Evolutionary conservation across 92 coral and sea anemone genomes (phyloP).

Genomic region (Ricordea florida): DNA sequence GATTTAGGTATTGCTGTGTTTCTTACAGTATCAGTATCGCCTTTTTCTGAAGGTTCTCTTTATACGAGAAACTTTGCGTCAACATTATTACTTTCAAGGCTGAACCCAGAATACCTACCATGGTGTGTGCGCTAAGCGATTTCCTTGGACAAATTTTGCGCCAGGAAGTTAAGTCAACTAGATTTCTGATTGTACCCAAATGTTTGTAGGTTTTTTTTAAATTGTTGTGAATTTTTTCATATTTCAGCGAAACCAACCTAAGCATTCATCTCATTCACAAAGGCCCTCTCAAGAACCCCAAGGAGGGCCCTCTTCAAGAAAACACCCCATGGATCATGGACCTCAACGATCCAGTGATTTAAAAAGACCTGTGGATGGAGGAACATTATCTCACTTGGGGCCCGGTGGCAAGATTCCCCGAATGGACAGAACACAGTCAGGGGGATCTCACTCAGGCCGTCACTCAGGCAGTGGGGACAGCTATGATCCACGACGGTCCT

Average conservation of each 20-base stretch:
- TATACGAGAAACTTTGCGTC: too few relatives aligned
- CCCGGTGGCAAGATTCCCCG: constrained; percentile 82
- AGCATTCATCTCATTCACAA: constrained; percentile 32
- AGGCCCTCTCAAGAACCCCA: constrained; percentile 10
- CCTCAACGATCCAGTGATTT: constrained; percentile 76
- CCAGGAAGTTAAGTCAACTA: too few relatives aligned
- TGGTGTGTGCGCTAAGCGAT: too few relatives aligned
- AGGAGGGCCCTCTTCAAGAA: constrained; percentile 31
- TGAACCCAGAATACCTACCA: too few relatives aligned
- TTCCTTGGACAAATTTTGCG: too few relatives aligned
- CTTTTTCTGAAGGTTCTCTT: too few relatives aligned
- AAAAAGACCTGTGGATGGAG: constrained; percentile 66
- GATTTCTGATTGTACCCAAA: background rate
- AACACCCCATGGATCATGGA: constrained; percentile 55
- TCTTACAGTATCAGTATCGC: too few relatives aligned
- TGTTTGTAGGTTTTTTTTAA: background rate
- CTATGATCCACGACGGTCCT: constrained; percentile 25
- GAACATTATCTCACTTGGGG: constrained; percentile 55
- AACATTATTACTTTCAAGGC: too few relatives aligned
- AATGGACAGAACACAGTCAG: constrained; percentile 61
- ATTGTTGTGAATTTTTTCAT: background rate
- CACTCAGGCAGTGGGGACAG: constrained; percentile 38
- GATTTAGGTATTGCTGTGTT: too few relatives aligned
- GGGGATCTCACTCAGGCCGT: constrained; percentile 19
- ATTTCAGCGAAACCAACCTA: constrained; percentile 57